phyloP scores from a whole-genome alignment of 2,888 invertebrate species.

The Podotricha telesiphe region DNA sequence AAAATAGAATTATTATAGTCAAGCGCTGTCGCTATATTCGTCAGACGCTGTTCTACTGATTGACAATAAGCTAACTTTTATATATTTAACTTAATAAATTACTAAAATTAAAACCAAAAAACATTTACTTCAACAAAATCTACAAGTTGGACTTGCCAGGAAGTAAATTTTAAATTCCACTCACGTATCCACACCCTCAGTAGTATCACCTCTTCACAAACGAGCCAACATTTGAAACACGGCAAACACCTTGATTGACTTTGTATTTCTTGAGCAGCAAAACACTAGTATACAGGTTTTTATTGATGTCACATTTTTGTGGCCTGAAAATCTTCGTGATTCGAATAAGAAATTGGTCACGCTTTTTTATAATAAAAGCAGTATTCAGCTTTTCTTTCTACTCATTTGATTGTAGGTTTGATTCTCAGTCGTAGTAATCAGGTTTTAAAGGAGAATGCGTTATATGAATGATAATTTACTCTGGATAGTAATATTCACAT shows the following conservation, averaged over 20 bases:
- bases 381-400: neutral
- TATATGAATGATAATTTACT: too few species aligned
- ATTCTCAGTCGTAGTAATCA: neutral
- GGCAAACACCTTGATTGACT: constrained; percentile 36
- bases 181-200: constrained; percentile 31
- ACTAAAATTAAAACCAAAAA: neutral
- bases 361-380: neutral
- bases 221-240: constrained; percentile 43
- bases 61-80: too few species aligned
- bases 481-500: too few species aligned
- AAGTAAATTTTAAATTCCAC: constrained; percentile 37
- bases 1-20: too few species aligned
- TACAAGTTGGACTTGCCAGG: neutral
- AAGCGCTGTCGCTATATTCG: too few species aligned
- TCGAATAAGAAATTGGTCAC: neutral
- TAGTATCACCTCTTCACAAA: constrained; percentile 42
- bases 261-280: constrained; percentile 16
- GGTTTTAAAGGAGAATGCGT: too few species aligned
- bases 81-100: neutral
- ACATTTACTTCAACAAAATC: neutral
- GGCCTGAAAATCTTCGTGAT: constrained; percentile 14
- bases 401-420: neutral
- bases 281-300: constrained; percentile 13
- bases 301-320: constrained; percentile 23
- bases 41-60: too few species aligned